Evolutionary conservation across 2,797 vertebrate genomes (phyloP).

Genomic region (Rhinatrema bivittatum): DNA sequence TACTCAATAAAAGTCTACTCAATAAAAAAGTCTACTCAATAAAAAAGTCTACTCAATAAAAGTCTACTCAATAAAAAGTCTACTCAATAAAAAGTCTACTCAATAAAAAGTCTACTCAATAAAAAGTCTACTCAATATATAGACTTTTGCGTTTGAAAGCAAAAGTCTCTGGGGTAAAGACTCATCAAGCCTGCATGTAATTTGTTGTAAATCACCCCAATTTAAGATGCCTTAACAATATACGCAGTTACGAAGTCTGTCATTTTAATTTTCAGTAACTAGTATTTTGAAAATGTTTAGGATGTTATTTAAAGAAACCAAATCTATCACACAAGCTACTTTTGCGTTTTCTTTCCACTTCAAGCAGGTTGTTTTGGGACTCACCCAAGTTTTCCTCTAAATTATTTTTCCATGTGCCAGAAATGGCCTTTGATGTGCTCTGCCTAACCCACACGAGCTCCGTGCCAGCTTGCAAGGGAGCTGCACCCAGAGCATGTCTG

Average conservation of each 20-base stretch:
- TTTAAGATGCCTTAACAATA: too few relatives aligned
- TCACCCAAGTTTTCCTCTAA: slow-evolving; percentile 42
- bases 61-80: too few relatives aligned
- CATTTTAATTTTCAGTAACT: slow-evolving; percentile 17
- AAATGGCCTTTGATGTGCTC: slow-evolving; percentile 42
- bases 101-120: too few relatives aligned
- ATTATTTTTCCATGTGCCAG: slow-evolving; percentile 34
- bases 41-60: too few relatives aligned
- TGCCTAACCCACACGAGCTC: slow-evolving; percentile 29
- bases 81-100: too few relatives aligned
- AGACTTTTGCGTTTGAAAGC: too few relatives aligned
- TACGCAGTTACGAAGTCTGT: slow-evolving; percentile 11
- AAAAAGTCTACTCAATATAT: too few relatives aligned
- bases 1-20: too few relatives aligned
- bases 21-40: too few relatives aligned
- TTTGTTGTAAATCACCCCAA: too few relatives aligned
- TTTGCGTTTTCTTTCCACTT: slow-evolving; percentile 40
- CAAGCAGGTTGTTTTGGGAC: slow-evolving; percentile 37
- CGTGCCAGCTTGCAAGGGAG: slow-evolving; percentile 20
- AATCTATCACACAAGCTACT: slow-evolving; percentile 42
- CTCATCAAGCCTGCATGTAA: too few relatives aligned
- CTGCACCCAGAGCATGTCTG: slow-evolving; percentile 29
- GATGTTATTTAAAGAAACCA: slow-evolving; percentile 19
- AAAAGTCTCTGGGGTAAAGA: too few relatives aligned
- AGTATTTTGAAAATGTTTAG: slow-evolving; percentile 33